A percentile compares a stretch with the other conserved stretches of the same genome.
Conservation (phyloP, 2,113 vertebrate species). For the Bufo gargarizans region DNA sequence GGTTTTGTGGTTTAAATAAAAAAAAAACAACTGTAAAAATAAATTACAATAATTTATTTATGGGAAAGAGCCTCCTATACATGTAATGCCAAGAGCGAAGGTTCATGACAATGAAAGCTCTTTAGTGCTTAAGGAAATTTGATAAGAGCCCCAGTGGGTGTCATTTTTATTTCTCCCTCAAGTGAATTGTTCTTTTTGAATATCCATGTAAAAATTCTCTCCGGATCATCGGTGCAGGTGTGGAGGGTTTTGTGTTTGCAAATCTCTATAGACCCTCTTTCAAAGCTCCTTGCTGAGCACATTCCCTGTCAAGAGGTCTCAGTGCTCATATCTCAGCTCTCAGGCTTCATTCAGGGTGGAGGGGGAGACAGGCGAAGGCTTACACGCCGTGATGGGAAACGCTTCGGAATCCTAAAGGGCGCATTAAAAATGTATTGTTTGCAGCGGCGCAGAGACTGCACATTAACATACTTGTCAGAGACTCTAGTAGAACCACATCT, state of each 20-base stretch:
- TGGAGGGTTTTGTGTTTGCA: constrained; percentile 23
- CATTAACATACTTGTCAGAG: constrained; percentile 34
- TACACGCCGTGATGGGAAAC: not conserved
- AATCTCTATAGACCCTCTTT: constrained; percentile 22
- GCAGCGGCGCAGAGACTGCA: not conserved
- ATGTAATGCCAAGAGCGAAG: not conserved
- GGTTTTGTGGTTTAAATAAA: not conserved
- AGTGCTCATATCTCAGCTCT: not conserved
- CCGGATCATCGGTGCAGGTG: constrained; percentile 34
- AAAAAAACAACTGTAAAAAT: not conserved
- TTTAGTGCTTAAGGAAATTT: constrained; percentile 22
- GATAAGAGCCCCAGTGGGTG: constrained; percentile 10
- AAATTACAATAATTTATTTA: not conserved
- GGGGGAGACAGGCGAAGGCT: not conserved
- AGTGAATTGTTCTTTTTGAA: constrained; percentile 51
- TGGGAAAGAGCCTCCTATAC: not conserved
- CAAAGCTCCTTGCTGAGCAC: constrained; percentile 13
- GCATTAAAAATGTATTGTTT: constrained; percentile 47
- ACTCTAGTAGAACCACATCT: not conserved
- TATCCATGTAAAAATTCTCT: constrained; percentile 19
- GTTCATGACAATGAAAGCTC: not conserved
- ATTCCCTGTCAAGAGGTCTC: constrained; percentile 35
- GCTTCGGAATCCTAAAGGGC: constrained; percentile 22
- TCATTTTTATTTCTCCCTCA: not conserved
- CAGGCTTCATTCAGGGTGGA: not conserved